phyloP scores from a whole-genome alignment of 2,797 vertebrate genomes.

The Neosilurus mollespiculum region DNA sequence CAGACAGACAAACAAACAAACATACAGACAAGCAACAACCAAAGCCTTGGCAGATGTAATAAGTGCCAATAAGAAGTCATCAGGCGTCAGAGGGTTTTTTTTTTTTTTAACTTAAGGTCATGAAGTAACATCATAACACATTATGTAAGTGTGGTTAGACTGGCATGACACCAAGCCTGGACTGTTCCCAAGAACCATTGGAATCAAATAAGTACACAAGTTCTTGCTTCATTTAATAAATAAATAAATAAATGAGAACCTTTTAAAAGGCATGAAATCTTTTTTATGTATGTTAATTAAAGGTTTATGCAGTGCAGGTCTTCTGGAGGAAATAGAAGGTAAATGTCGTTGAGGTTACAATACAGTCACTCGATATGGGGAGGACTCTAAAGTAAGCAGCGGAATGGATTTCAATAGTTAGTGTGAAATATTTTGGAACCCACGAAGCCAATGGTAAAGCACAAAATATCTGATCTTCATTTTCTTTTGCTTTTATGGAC shows the following conservation, averaged over 20 bases:
- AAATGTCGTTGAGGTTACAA: not conserved
- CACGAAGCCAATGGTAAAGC: not conserved
- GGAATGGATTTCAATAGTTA: too few relatives aligned
- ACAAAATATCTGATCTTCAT: not conserved
- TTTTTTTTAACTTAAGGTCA: not conserved
- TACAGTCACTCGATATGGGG: too few relatives aligned
- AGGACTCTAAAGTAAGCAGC: not conserved
- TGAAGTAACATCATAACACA: not conserved
- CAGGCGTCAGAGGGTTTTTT: not conserved
- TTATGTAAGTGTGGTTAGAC: not conserved
- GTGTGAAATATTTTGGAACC: not conserved
- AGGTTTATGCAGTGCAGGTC: not conserved
- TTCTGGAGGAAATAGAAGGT: not conserved
- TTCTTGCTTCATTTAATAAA: not conserved
- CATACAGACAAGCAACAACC: too few relatives aligned
- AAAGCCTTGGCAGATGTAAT: too few relatives aligned
- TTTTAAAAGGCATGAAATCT: slow-evolving; percentile 3
- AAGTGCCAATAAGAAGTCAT: not conserved
- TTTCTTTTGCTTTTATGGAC: not conserved
- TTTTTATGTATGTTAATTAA: not conserved
- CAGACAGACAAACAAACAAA: too few relatives aligned
- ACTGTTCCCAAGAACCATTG: not conserved
- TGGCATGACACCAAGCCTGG: not conserved
- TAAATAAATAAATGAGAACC: not conserved
- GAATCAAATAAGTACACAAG: not conserved